phyloP scores from a whole-genome alignment of 2,888 invertebrate species.

The Drosophila acutilabella region DNA sequence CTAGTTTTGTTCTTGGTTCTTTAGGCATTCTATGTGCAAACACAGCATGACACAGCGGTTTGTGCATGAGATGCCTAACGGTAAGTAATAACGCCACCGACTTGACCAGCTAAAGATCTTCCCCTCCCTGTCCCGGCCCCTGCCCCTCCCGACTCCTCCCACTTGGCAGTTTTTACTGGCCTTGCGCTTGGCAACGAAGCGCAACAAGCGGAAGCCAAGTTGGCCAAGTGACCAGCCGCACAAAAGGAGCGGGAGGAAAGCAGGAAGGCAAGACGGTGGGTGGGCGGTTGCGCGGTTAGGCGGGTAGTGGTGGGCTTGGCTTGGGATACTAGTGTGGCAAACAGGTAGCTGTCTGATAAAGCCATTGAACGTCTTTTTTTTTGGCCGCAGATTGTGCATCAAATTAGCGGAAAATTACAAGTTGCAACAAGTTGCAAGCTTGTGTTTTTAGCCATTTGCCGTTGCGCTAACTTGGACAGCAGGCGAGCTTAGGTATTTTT shows the following conservation, averaged over 20 bases:
- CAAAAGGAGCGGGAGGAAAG: slow-evolving; percentile 16
- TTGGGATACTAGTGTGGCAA: slow-evolving; percentile 6
- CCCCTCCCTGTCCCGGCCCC: neutral
- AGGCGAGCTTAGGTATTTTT: slow-evolving; percentile 41
- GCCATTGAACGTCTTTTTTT: slow-evolving; percentile 21
- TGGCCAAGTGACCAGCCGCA: slow-evolving; percentile 34
- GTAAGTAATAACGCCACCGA: slow-evolving; percentile 38
- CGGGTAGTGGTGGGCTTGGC: neutral
- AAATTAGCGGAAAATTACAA: slow-evolving; percentile 77
- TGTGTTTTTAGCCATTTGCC: slow-evolving; percentile 21
- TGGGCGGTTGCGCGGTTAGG: neutral
- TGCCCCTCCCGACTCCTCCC: too few species aligned
- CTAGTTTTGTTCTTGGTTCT: neutral
- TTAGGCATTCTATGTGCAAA: neutral
- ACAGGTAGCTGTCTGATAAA: slow-evolving; percentile 37
- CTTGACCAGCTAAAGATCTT: slow-evolving; percentile 19
- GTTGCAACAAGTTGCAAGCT: slow-evolving; percentile 56
- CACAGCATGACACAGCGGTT: slow-evolving; percentile 6
- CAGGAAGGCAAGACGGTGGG: neutral
- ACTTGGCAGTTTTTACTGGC: slow-evolving; percentile 20
- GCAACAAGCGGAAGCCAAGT: slow-evolving; percentile 65
- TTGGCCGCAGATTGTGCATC: slow-evolving; percentile 53
- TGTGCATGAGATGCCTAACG: slow-evolving; percentile 41
- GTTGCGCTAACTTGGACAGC: slow-evolving; percentile 50
- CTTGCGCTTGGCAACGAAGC: slow-evolving; percentile 57